A percentile compares a stretch with the other conserved stretches of the same genome.
Evolutionary conservation across 23 tunicate species (phyloP).

Genomic region (Styela plicata): DNA sequence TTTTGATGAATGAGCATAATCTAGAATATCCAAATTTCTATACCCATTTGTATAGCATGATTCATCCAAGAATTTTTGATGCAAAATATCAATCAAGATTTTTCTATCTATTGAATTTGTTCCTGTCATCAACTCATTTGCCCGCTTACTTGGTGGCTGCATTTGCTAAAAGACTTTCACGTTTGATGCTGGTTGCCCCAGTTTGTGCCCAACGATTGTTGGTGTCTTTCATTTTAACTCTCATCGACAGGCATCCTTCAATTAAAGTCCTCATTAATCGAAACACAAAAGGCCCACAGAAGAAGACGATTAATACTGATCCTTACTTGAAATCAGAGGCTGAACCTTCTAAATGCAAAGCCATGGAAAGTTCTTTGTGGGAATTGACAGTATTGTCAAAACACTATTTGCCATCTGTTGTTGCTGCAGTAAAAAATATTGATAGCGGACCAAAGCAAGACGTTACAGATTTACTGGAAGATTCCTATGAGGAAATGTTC

Average conservation of each 20-base stretch:
- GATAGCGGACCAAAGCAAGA: conserved; percentile 21
- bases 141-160: conserved; percentile 76
- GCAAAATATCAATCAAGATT: conserved; percentile 65
- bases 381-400: conserved; percentile 37
- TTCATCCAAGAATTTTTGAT: conserved; percentile 88
- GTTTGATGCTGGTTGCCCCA: conserved; percentile 64
- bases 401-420: conserved; percentile 43
- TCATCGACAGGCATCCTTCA: conserved; percentile 50
- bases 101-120: conserved; percentile 58
- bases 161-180: conserved; percentile 76
- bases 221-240: conserved; percentile 33
- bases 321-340: conserved; percentile 43
- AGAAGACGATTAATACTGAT: conserved; percentile 19
- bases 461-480: conserved; percentile 30
- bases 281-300: background rate
- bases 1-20: conserved; percentile 69
- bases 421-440: conserved; percentile 13
- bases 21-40: conserved; percentile 78
- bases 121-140: conserved; percentile 72
- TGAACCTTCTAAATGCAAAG: conserved; percentile 58
- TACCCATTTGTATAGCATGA: conserved; percentile 59
- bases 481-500: conserved; percentile 40
- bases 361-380: conserved; percentile 78
- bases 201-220: conserved; percentile 41
- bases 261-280: conserved; percentile 34